Conservation (phyloP, 2,113 vertebrate species). For the Lichenostomus cassidix region DNA sequence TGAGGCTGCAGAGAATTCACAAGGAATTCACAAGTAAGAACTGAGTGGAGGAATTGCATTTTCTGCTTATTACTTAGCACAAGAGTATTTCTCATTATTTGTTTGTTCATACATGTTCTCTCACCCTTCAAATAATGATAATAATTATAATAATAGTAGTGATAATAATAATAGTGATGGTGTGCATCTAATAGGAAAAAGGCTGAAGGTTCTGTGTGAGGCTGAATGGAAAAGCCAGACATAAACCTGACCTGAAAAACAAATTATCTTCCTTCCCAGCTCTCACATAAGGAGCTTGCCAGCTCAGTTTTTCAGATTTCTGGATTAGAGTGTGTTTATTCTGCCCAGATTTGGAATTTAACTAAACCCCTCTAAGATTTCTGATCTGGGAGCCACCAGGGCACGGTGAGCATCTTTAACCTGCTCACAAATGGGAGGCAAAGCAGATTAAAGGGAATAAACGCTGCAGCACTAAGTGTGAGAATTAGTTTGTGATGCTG, state of each 20-base stretch:
- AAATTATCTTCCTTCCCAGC: not conserved
- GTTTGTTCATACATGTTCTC: not conserved
- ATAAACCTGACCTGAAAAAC: not conserved
- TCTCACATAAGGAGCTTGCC: not conserved
- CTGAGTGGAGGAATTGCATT: not conserved
- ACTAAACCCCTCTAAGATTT: not conserved
- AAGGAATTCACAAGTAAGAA: not conserved
- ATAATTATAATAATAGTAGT: no score
- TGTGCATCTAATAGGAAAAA: not conserved
- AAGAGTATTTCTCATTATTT: not conserved
- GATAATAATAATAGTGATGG: no score
- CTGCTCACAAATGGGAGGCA: not conserved
- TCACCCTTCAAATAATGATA: not conserved
- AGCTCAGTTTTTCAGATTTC: not conserved
- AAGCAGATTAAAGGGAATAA: not conserved
- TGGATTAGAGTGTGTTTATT: not conserved
- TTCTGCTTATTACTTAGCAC: not conserved
- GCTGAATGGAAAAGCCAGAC: not conserved
- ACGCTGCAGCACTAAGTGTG: not conserved
- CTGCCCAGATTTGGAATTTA: not conserved
- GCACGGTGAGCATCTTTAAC: not conserved
- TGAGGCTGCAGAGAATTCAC: not conserved
- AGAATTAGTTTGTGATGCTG: not conserved
- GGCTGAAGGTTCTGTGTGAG: not conserved
- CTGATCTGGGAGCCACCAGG: not conserved